Base-by-base conservation (phyloP, 2,888 invertebrate genomes). In the Melanotus villosus region DNA sequence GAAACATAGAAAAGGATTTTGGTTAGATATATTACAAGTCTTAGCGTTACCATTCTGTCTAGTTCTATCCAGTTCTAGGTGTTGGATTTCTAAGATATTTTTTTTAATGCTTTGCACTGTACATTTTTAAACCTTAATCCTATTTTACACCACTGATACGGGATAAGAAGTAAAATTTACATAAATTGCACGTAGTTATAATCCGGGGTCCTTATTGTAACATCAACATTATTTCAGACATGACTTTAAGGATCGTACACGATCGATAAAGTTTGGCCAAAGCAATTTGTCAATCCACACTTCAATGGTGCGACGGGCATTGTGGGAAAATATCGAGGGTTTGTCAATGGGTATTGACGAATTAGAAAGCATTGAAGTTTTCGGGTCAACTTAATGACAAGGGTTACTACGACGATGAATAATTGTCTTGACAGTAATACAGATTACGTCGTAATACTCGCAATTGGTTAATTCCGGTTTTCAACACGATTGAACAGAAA, bases 361-460 rank as follows among this genome's bases (percentile, higher is more conserved):
- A 65, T 58, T 57, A 57, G 47, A 19, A 57, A 16, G 45, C 59
- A 45, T 30, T 32, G 30, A 60, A 43, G 45, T 45, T 41, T 43
- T 58, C 30, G 30, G 57, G 65, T 65, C 64, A 47, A 47, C 38
- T 57, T 57, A 65, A 65, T 65, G 65, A 58, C 65, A 36, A 47
- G 65, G 58, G 36, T 26, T 26, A 32, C 47, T 45, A 34, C 18
- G 26, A n/a, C 58, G 45, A 57, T 58, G 21, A 36, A 65, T n/a
- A n/a, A n/a, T 57, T 65, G 14, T 47, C 36, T 65, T 19, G 26
- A 56, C 12, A 41, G 30, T 30, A 19, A 18, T n/a, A 47, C 23
- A 16, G 36, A 57, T 65, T 65, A 65, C 5, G 30, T 16, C 19
- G 18, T 21, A 57, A n/a, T n/a, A n/a, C n/a, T n/a, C n/a, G n/a